These are phyloP conservation scores for Aphodius sticticus DNA, from an alignment of 2,888 invertebrate genomes.

Conservation along the genomic window DNA sequence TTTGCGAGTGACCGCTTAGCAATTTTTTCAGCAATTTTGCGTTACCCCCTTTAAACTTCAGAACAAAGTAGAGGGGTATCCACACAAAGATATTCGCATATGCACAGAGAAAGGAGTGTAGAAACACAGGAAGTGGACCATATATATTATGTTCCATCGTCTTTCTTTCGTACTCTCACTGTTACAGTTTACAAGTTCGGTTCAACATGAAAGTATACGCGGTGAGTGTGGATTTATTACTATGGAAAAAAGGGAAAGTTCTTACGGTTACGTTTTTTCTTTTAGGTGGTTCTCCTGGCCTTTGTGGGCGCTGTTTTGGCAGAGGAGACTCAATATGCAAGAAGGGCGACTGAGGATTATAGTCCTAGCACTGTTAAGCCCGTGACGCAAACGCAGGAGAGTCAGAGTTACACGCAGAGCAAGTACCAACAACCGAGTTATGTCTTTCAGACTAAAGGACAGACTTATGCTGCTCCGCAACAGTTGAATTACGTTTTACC, in stretches of 20 bases:
- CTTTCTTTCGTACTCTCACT: conserved; percentile 48
- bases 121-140: conserved; percentile 49
- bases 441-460: conserved; percentile 22
- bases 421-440: conserved; percentile 26
- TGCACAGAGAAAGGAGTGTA: conserved; percentile 56
- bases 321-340: conserved; percentile 26
- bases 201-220: conserved; percentile 52
- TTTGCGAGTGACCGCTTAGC: background rate
- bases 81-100: conserved; percentile 40
- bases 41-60: background rate
- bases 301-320: conserved; percentile 27
- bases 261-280: conserved; percentile 18
- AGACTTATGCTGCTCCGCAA: conserved; percentile 31
- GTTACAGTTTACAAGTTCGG: conserved; percentile 43
- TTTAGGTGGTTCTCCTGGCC: conserved; percentile 32
- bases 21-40: background rate
- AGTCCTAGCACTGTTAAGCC: conserved; percentile 37
- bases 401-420: conserved; percentile 10
- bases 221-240: conserved; percentile 49
- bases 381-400: conserved; percentile 40
- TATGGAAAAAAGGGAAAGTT: conserved; percentile 25
- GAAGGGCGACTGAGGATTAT: conserved; percentile 37
- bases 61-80: conserved; percentile 8
- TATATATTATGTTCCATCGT: conserved; percentile 53
- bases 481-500: conserved; percentile 34